Conservation (phyloP, 2,888 invertebrate genomes). For the Tachystola acroxantha region DNA sequence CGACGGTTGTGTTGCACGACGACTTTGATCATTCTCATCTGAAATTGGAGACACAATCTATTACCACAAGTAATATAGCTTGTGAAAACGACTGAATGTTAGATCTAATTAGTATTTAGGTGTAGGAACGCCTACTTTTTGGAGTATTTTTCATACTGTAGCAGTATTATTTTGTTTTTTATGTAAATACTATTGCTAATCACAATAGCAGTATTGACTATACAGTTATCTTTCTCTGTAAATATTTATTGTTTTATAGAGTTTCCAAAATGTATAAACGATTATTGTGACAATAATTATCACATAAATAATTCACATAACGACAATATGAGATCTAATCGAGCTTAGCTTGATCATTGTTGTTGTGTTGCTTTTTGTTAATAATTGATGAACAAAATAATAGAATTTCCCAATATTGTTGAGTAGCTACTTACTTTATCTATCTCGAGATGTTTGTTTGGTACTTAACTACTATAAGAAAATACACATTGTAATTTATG, state of each 20-base stretch:
- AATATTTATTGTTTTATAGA: slow-evolving; percentile 18
- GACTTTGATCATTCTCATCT: slow-evolving; percentile 59
- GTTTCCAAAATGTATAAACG: slow-evolving; percentile 19
- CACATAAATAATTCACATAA: slow-evolving; percentile 52
- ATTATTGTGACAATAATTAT: slow-evolving; percentile 69
- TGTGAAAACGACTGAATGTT: slow-evolving; percentile 68
- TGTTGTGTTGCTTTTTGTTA: slow-evolving; percentile 20
- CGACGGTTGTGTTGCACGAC: slow-evolving; percentile 81
- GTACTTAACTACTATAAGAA: too few species aligned
- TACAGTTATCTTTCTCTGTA: slow-evolving; percentile 8
- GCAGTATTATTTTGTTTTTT: slow-evolving; percentile 38
- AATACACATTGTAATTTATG: slow-evolving; percentile 8
- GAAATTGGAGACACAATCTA: slow-evolving; percentile 48
- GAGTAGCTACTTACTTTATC: too few species aligned
- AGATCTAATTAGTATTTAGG: slow-evolving; percentile 40
- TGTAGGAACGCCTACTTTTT: slow-evolving; percentile 36
- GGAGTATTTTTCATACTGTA: slow-evolving; percentile 37
- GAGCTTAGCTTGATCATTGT: slow-evolving; percentile 58
- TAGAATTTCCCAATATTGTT: too few species aligned
- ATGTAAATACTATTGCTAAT: slow-evolving; percentile 8
- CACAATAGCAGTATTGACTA: slow-evolving; percentile 6
- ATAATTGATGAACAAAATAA: too few species aligned
- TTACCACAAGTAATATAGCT: slow-evolving; percentile 48
- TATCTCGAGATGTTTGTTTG: too few species aligned
- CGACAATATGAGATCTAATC: slow-evolving; percentile 57